Evolutionary conservation across 2,113 vertebrate genomes (phyloP), one percentile per base, ranked within the genome.

Genomic region (Ictalurus punctatus): DNA sequence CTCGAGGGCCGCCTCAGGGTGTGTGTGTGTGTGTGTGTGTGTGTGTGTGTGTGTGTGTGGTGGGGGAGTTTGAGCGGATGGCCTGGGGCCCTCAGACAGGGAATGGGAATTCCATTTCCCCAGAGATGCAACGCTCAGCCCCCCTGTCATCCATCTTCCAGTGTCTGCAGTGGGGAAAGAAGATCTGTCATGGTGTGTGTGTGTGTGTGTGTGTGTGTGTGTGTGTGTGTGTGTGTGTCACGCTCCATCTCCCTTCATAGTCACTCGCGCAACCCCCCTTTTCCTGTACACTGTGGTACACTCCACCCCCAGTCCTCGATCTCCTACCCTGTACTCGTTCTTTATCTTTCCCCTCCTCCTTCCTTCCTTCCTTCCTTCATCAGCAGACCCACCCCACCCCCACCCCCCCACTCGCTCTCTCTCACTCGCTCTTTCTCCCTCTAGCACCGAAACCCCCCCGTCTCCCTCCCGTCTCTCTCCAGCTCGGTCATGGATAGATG

Each of bases 81-180:
- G 83, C 88, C 95, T 94, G 92, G 92, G 94, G 95, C 93, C 92
- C 94, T 91, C 94, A 95, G 94, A 95, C 95, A 95, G 94, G 91
- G 93, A 95, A 94, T 94, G 94, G 94, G 94, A 95, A 94, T 95
- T 95, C 95, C 94, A 94, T 94, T 94, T 95, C 94, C 94, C 94
- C 87, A 90, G 94, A 94, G 95, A 92, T 94, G 93, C 93, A 94
- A 93, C 92, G 93, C 94, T 92, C 92, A 92, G 94, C 94, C 94
- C 94, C 94, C 93, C 92, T 92, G 91, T 93, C 94, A 95, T 95
- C 95, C 94, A 95, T 95, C 94, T 95, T 93, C 93, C 90, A 91
- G 92, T 94, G 94, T 92, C 94, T 94, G 83, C 61, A 65, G 59
- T n/a, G 88, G 30, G 34, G 79, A 83, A 83, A 87, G 78, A 58